A percentile compares a stretch with the other conserved stretches of the same genome.
Conservation (phyloP, 2,797 vertebrate species). For the Leptatherina wallacei region DNA sequence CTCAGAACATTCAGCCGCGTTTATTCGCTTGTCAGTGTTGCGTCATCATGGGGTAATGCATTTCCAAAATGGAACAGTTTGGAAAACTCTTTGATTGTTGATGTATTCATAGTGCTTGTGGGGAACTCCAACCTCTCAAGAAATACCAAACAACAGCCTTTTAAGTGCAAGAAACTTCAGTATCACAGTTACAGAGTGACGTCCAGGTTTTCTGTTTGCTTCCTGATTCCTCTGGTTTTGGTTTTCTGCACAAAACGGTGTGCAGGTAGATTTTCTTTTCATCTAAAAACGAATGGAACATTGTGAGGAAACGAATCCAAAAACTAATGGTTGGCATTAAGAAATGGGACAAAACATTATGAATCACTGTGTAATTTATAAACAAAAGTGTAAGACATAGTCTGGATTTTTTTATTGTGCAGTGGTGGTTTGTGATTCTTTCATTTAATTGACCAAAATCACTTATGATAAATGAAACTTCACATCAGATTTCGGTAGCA, state of each 20-base stretch:
- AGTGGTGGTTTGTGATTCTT: background rate
- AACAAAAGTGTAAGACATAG: background rate
- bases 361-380: background rate
- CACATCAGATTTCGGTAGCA: slow-evolving; percentile 6
- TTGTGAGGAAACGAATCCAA: slow-evolving; percentile 4
- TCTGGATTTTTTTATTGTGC: background rate
- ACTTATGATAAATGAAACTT: slow-evolving; percentile 34
- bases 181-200: background rate
- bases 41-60: background rate
- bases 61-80: slow-evolving; percentile 17
- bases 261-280: background rate
- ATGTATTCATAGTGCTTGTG: slow-evolving; percentile 11
- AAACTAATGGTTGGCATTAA: background rate
- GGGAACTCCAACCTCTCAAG: slow-evolving; percentile 26
- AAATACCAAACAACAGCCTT: slow-evolving; percentile 17
- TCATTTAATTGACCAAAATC: background rate
- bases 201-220: slow-evolving; percentile 8
- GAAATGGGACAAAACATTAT: background rate
- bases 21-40: background rate
- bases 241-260: slow-evolving; percentile 6
- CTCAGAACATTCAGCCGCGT: background rate
- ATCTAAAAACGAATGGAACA: background rate
- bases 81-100: slow-evolving; percentile 41
- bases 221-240: slow-evolving; percentile 12
- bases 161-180: slow-evolving; percentile 6